Percentiles rank a stretch among this genome's conserved stretches.
phyloP scores from a whole-genome alignment of 35 echinoderm and acorn worm genomes.

The Holothuria glaberrima region DNA sequence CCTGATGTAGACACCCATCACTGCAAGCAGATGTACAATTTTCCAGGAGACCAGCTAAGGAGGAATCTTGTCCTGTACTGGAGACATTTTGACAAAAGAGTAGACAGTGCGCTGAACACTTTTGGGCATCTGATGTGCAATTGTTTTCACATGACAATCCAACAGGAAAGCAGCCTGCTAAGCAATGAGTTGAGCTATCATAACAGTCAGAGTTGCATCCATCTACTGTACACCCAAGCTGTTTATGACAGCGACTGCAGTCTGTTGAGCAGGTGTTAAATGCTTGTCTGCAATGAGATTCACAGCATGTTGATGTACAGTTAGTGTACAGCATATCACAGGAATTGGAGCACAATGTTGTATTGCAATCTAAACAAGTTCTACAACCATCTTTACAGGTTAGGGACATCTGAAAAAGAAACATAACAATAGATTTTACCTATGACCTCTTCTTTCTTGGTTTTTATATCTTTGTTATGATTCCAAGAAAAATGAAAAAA shows the following conservation, averaged over 20 bases:
- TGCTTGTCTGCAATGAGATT: slow-evolving; percentile 24
- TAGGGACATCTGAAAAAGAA: slow-evolving; percentile 30
- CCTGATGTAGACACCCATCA: slow-evolving; percentile 1
- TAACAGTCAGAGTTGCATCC: slow-evolving; percentile 57
- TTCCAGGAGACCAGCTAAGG: neutral
- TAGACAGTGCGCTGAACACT: slow-evolving; percentile 42
- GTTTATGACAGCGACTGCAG: slow-evolving; percentile 56
- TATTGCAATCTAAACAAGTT: slow-evolving; percentile 13
- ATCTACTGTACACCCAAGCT: slow-evolving; percentile 52
- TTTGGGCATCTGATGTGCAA: slow-evolving; percentile 42
- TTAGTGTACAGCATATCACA: slow-evolving; percentile 56
- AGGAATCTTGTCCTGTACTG: neutral
- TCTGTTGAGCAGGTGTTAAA: slow-evolving; percentile 39
- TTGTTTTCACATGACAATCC: slow-evolving; percentile 63
- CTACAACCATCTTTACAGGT: slow-evolving; percentile 37
- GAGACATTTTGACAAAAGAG: slow-evolving; percentile 52
- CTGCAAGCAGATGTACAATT: slow-evolving; percentile 35
- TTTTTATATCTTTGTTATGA: too few species aligned
- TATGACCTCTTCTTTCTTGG: too few species aligned
- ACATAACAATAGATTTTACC: neutral
- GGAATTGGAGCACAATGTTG: slow-evolving; percentile 15
- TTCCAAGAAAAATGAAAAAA: too few species aligned
- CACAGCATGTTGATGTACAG: slow-evolving; percentile 71
- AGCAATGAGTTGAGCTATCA: slow-evolving; percentile 9
- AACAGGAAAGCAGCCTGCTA: slow-evolving; percentile 22